These are phyloP conservation scores for Myotis myotis DNA, from an alignment of 2,797 vertebrate genomes.

Conservation along the genomic window DNA sequence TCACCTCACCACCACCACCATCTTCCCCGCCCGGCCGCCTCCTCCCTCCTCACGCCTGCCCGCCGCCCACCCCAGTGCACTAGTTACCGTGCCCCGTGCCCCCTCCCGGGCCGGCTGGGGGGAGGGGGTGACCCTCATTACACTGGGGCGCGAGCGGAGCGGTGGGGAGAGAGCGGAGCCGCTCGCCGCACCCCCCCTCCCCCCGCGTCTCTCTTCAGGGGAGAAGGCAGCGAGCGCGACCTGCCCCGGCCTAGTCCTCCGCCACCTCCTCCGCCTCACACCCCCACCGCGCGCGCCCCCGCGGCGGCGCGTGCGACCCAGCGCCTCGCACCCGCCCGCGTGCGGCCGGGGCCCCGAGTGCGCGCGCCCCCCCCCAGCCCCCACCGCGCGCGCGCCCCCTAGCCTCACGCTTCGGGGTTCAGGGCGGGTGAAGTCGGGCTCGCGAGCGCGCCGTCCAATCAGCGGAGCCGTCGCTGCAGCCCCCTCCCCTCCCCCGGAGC, in stretches of 20 bases:
- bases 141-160: constrained; percentile 70
- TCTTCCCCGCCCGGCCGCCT: constrained; percentile 72
- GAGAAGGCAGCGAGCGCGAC: constrained; percentile 75
- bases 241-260: constrained; percentile 80
- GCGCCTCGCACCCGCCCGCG: constrained; percentile 76
- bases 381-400: constrained; percentile 61
- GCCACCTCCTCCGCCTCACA: constrained; percentile 73
- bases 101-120: constrained; percentile 77
- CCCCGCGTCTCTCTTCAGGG: constrained; percentile 69
- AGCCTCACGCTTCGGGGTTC: constrained; percentile 81
- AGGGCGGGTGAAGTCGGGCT: constrained; percentile 81
- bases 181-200: constrained; percentile 70
- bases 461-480: constrained; percentile 51
- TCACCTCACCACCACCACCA: constrained; percentile 74
- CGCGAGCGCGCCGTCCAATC: constrained; percentile 70
- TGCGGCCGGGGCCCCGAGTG: constrained; percentile 57
- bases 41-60: constrained; percentile 52
- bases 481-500: constrained; percentile 51
- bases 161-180: constrained; percentile 54
- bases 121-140: constrained; percentile 78
- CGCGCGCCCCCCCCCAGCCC: constrained; percentile 65
- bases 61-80: constrained; percentile 65
- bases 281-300: constrained; percentile 79
- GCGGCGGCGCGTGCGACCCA: constrained; percentile 74
- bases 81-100: constrained; percentile 80